Evolutionary conservation across 1,140 invertebrate genomes (phyloP).

Genomic region (Oncopodura yosiiana): DNA sequence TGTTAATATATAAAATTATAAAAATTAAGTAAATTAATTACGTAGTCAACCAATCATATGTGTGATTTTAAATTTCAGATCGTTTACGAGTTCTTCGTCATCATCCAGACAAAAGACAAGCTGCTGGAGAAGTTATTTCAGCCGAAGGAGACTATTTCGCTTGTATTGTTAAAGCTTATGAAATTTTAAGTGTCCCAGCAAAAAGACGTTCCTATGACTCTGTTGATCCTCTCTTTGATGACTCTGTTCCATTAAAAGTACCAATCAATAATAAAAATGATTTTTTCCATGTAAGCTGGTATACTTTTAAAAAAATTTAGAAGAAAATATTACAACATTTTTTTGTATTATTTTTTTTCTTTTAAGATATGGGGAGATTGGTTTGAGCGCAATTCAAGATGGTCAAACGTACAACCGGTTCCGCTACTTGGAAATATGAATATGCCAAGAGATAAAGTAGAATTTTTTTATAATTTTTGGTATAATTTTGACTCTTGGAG

Average conservation of each 20-base stretch:
- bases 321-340: background rate
- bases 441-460: conserved; percentile 60
- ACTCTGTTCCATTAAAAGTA: conserved; percentile 64
- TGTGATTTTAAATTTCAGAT: conserved; percentile 46
- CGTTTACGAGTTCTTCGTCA: conserved; percentile 82
- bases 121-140: conserved; percentile 64
- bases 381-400: conserved; percentile 78
- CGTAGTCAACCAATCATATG: too few relatives aligned
- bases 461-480: conserved; percentile 84
- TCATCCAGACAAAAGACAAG: conserved; percentile 94
- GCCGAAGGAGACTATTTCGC: conserved; percentile 93
- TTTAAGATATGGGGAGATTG: conserved; percentile 55
- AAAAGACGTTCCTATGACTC: conserved; percentile 89
- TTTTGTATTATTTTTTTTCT: background rate
- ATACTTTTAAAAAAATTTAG: background rate
- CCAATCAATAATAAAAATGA: conserved; percentile 63
- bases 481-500: conserved; percentile 98
- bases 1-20: conserved; percentile 31
- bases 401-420: conserved; percentile 81
- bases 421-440: conserved; percentile 70
- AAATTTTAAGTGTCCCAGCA: conserved; percentile 68
- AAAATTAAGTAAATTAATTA: background rate
- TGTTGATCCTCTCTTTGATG: conserved; percentile 88
- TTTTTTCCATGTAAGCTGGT: conserved; percentile 59
- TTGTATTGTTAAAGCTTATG: conserved; percentile 96